Base-by-base conservation (phyloP, 2,113 vertebrate species). In the Pao palembangensis region DNA sequence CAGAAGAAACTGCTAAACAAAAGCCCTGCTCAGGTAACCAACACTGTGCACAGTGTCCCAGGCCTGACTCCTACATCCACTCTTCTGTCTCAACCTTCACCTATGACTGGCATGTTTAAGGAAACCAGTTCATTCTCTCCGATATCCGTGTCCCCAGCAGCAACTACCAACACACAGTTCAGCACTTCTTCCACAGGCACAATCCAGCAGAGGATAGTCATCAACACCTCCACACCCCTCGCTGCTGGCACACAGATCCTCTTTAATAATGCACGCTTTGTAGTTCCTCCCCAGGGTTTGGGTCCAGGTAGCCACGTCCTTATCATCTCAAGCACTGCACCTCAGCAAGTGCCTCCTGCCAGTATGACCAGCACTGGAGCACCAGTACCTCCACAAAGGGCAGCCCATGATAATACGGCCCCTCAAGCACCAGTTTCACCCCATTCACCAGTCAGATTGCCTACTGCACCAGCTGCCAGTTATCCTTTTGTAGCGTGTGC, bases 201-300 rank as follows among this genome's bases (percentile, higher is more conserved):
- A 50, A 56, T 93, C 79, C 93, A 94, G 55, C 94, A 98, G 84
- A 96, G 92, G 78, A 92, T 99, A 81, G 90, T 98, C 50, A 95
- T 99, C 78, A 98, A 94, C 73, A 98, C 93, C 2, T 92, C 87
- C 68, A 88, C 92, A 3, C 92, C 93, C 61, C 92, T 99, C 63
- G 91, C 93, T 71, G 94, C 94, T 76, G 97, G 96, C 67, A 97
- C 96, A 64, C 95, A 98, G 64, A 96, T 99, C 58, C 84, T 98
- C 75, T 93, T 99, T 75, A 98, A 95, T 71, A 95, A 93, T 80
- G 87, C 92, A 58, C 73, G 91, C 52, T 96, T 98, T 88, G 88
- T 96, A 79, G 96, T 98, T 78, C 96, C 97, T 58, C 88, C 95
- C 18, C 96, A 96, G 88, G 97, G 96, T 76, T 92, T 99, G 79